Evolutionary conservation across 2,888 invertebrate species (phyloP), one percentile per base, ranked within the genome.

Genomic region (Eucriotettix oculatus): DNA sequence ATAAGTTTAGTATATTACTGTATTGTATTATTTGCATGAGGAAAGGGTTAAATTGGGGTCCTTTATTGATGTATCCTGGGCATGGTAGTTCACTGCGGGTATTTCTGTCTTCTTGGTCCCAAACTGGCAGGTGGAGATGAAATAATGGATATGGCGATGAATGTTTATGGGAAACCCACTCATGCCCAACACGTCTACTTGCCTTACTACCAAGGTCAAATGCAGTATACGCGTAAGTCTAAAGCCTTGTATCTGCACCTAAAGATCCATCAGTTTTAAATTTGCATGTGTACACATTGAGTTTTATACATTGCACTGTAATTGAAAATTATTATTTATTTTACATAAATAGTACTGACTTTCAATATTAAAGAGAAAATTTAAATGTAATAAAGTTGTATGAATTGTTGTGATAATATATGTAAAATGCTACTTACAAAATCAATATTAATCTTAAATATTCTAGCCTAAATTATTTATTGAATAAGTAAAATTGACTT

Each of bases 161-260:
- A 68, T 66, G 70, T 76, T 64, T 77, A 75, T 69, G 78, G 77
- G 66, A 74, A 75, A 69, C 76, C 73, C 58, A 68, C 76, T 64
- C 73, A 76, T 66, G 76, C 76, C 65, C 77, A 76, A 69, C 77
- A 77, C 69, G 75, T 78, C 68, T 76, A 78, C 70, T 72, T 78
- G 68, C 77, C 78, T 64, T 77, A 69, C 68, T 77, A 69, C 68
- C 77, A 78, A 70, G 78, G 77, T 65, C 75, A 74, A 70, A 76
- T 74, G 71, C 72, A 73, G 63, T 69, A 69, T 64, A 69, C 64
- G 58, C 61, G 64, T 64, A 63, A 64, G 64, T 64, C 52, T 55
- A 55, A 55, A 16, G 17, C 17, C 54, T 29, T 16, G 11, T 17
- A 54, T 54, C 29, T 29, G 17, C 16, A 54, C 48, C 16, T 16